Conservation (phyloP, 2,797 vertebrate species). For the Heterohyrax brucei region DNA sequence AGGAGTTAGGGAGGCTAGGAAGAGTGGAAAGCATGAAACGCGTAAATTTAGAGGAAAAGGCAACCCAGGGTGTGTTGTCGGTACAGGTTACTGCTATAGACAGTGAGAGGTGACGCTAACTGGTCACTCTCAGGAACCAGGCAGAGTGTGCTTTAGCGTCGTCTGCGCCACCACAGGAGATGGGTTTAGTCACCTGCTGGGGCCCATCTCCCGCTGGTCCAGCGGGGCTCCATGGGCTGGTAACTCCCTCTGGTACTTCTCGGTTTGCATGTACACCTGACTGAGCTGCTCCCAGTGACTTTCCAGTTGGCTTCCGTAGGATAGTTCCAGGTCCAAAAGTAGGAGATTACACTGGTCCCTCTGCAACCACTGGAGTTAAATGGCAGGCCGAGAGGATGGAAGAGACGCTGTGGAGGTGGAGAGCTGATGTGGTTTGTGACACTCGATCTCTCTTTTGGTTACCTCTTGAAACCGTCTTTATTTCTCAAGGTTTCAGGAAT, state of each 20-base stretch:
- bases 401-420: background rate
- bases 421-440: accelerated
- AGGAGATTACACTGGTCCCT: background rate
- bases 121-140: background rate
- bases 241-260: background rate
- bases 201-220: background rate
- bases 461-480: background rate
- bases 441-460: background rate
- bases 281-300: background rate
- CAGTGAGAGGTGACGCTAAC: background rate
- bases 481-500: slow-evolving; percentile 9
- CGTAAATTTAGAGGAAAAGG: background rate
- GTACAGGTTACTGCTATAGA: background rate
- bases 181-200: background rate
- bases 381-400: background rate
- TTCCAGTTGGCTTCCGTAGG: background rate
- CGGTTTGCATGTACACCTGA: background rate
- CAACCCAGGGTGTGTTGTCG: accelerated
- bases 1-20: background rate
- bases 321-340: background rate
- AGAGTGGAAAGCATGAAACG: background rate
- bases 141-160: background rate
- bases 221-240: background rate
- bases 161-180: background rate
- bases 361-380: background rate